Base-by-base conservation (phyloP, 2,113 vertebrate species). In the Sebastes schlegelii region DNA sequence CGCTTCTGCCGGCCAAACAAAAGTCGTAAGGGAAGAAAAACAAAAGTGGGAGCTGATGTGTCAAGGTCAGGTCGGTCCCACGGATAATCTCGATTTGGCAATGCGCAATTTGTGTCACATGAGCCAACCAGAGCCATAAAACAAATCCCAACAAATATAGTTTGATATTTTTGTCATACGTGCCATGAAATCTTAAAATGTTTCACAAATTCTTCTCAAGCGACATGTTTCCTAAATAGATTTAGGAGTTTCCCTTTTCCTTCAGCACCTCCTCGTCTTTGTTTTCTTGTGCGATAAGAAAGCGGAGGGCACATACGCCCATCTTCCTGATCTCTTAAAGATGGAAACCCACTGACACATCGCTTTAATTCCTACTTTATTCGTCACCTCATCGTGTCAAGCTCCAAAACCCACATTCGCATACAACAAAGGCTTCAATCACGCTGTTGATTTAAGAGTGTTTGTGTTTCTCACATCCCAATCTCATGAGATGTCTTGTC, bases 1-100 rank as follows among this genome's bases (percentile, higher is more conserved):
- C 8, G 64, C 42, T 10, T 26, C 11, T 55, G 42, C 26, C 17
- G 16, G 77, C 86, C 79, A 86, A 84, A 75, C 34, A 46, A 51
- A 58, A 77, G 61, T 60, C 4, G 14, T 5, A 67, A 71, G 79
- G 79, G 51, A 85, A 84, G 79, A 76, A 88, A 86, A 89, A 86
- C 67, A 85, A 62, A 72, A 46, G 67, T 17, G 2, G 69, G 43
- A 10, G 48, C 23, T 64, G 57, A 67, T 17, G 14, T 43, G 21
- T 66, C 49, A 43, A 57, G 71, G 82, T 85, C 7, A 49, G 61
- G 8, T 6, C 8, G 6, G 40, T 85, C 77, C n/a, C 83, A 87
- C 11, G 40, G 45, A 23, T 12, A 0, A 45, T 54, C 49, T 45
- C 13, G 2, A 51, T 75, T 80, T 64, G 17, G 45, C 63, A 66